phyloP scores from a whole-genome alignment of 1,140 invertebrate genomes.

The Pseudomyrmex flavicornis region DNA sequence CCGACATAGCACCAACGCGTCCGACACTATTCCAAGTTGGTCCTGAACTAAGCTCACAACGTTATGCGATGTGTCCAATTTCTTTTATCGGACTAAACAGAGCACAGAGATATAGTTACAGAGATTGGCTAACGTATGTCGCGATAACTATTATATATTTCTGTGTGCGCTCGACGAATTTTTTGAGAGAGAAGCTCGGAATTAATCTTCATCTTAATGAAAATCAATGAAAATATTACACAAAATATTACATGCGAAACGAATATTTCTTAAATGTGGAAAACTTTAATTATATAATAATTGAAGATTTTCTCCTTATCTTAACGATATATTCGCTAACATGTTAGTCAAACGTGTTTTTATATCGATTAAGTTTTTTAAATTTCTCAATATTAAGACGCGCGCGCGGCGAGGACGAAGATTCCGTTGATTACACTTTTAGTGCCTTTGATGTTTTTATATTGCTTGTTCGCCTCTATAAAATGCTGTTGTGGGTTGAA shows the following conservation, averaged over 20 bases:
- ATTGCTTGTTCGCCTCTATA: conserved; percentile 15
- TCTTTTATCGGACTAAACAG: conserved; percentile 2
- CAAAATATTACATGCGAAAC: background rate
- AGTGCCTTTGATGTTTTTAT: conserved; percentile 17
- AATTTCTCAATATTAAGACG: background rate
- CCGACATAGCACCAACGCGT: conserved; percentile 12
- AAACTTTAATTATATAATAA: background rate
- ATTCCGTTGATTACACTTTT: conserved; percentile 9
- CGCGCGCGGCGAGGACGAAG: background rate
- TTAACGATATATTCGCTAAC: background rate
- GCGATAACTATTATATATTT: background rate
- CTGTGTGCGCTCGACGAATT: too few species aligned
- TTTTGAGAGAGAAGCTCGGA: background rate
- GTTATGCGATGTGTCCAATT: conserved; percentile 5
- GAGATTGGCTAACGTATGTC: background rate
- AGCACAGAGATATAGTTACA: background rate
- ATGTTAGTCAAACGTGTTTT: background rate
- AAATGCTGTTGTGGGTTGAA: conserved; percentile 1
- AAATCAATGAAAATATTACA: background rate
- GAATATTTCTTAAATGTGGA: background rate
- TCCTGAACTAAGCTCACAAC: background rate
- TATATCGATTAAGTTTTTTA: background rate
- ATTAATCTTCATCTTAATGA: background rate
- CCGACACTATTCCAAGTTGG: conserved; percentile 19
- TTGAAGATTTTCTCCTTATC: background rate